Evolutionary conservation across 2,113 vertebrate species (phyloP).

Genomic region (Megaleporinus macrocephalus): DNA sequence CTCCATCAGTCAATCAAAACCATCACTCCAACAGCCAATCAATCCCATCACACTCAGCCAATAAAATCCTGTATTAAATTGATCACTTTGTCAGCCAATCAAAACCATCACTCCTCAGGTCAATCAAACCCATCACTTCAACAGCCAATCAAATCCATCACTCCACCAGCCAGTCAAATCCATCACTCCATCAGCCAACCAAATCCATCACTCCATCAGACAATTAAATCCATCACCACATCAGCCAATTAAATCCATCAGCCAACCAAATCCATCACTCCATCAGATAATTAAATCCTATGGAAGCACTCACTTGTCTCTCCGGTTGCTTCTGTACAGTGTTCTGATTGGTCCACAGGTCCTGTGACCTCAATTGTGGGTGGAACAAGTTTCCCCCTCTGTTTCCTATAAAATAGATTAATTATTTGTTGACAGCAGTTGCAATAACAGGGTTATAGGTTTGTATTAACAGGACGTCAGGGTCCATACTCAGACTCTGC

Average conservation of each 20-base stretch:
- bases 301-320: conserved; percentile 58
- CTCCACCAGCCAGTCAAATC: background rate
- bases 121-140: background rate
- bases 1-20: background rate
- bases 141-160: background rate
- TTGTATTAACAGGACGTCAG: too few relatives aligned
- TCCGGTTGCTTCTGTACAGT: conserved; percentile 59
- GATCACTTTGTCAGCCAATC: background rate
- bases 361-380: conserved; percentile 70
- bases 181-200: too few relatives aligned
- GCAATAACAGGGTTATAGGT: background rate
- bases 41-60: background rate
- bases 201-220: too few relatives aligned
- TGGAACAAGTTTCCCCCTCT: conserved; percentile 41
- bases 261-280: background rate
- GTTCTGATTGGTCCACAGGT: conserved; percentile 59
- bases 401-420: conserved; percentile 16
- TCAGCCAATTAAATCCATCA: background rate
- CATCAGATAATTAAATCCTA: too few relatives aligned
- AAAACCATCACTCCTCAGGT: background rate
- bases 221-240: background rate
- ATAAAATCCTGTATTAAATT: background rate
- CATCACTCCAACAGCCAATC: background rate
- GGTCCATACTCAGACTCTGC: background rate
- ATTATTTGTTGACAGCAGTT: background rate